These are phyloP conservation scores for Meiosimyza platycephala DNA, from an alignment of 2,888 invertebrate genomes.

Conservation along the genomic window DNA sequence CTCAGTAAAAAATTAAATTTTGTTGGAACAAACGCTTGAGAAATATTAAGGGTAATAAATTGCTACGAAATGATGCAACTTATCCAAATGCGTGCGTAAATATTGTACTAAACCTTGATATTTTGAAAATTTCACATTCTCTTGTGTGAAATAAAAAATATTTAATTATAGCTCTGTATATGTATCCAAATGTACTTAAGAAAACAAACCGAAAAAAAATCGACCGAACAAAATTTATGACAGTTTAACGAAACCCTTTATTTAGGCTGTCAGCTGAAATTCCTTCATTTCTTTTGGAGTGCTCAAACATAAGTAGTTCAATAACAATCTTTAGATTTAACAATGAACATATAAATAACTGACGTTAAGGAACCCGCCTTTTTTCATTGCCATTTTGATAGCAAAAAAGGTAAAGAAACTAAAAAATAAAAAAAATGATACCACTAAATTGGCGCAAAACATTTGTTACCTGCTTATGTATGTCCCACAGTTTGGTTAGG, in stretches of 20 bases:
- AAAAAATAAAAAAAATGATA: neutral
- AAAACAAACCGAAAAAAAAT: no score
- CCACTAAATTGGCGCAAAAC: constrained; percentile 36
- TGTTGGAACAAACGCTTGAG: no score
- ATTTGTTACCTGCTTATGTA: constrained; percentile 22
- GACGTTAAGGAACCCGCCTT: constrained; percentile 5
- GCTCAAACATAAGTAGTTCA: neutral
- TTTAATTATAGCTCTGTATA: no score
- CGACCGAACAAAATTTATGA: constrained; percentile 15
- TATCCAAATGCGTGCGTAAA: no score
- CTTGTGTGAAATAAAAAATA: no score
- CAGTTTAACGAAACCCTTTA: constrained; percentile 26
- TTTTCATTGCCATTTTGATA: constrained; percentile 8
- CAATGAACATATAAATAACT: constrained; percentile 36
- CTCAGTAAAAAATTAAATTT: no score
- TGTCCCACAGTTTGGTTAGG: neutral
- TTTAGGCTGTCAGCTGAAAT: constrained; percentile 2
- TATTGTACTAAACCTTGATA: no score
- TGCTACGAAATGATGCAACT: no score
- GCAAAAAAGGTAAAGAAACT: neutral
- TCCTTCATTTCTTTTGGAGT: neutral
- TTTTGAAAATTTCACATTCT: no score
- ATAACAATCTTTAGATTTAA: constrained; percentile 16
- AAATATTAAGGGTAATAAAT: no score
- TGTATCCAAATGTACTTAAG: no score